Evolutionary conservation across 2,888 invertebrate species (phyloP), one percentile per base, ranked within the genome.

Genomic region (Apamea crenata): DNA sequence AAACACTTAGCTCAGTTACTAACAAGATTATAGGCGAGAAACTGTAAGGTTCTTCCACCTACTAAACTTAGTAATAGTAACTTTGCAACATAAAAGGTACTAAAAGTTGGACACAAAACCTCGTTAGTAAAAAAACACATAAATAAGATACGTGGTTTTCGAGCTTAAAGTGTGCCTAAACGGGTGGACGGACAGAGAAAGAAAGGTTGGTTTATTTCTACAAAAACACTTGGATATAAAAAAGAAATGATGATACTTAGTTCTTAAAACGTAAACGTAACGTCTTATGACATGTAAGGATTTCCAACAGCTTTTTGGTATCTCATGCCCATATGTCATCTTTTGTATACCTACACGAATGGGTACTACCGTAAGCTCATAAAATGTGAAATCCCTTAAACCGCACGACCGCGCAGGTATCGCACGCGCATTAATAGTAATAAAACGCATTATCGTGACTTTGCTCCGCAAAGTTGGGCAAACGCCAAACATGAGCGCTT

Each of bases 401-500:
- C 78, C 74, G 69, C 90, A 84, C 84, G 84, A 88, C 68, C 70
- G 65, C n/a, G 56, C 77, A 68, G 81, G 78, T 83, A 81, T 83
- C 61, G 78, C 76, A 78, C 89, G 69, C 66, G 73, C 83, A 87
- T 87, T 88, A 82, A 80, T 78, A 53, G 85, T 79, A 84, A 84
- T 89, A 85, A 83, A 90, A 77, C 76, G 74, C 87, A 84, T 90
- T 84, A 88, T 86, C 83, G 90, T 85, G 89, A 89, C 85, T 85
- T 47, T 53, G 61, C 61, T 56, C 65, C 47, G 59, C 72, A 74
- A 77, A 82, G 77, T 85, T 75, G 83, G 77, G 80, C 74, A 77
- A 80, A 75, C 71, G 75, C 74, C 74, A 79, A 78, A 65, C 73
- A 74, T 78, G 61, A 40, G 36, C 82, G 78, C 89, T 89, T 89